Conservation (phyloP, 2,113 vertebrate genomes). For the Eulacestoma nigropectus region DNA sequence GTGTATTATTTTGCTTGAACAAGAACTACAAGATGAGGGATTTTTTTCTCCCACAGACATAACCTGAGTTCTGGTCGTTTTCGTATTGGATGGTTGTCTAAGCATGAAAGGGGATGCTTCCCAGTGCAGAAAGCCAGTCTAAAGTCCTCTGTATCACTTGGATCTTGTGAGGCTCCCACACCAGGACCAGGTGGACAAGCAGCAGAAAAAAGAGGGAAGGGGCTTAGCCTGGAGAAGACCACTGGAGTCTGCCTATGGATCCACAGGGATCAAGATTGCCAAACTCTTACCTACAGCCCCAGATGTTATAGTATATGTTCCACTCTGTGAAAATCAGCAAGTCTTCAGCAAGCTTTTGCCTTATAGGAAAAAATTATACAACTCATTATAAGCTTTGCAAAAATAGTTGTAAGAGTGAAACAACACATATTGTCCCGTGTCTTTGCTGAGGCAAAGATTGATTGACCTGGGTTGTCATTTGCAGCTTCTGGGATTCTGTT, state of each 20-base stretch:
- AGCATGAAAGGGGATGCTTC: background rate
- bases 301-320: background rate
- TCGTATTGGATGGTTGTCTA: background rate
- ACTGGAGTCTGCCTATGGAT: background rate
- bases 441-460: background rate
- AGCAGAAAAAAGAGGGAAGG: background rate
- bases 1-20: background rate
- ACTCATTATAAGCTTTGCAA: background rate
- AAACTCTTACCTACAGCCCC: background rate
- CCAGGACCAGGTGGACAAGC: background rate
- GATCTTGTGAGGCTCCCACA: background rate
- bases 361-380: background rate
- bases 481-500: background rate
- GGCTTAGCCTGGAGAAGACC: background rate
- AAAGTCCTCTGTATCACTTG: background rate
- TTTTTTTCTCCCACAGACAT: background rate
- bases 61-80: background rate
- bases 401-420: background rate
- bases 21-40: background rate
- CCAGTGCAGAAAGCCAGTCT: background rate
- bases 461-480: background rate
- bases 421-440: fast-evolving
- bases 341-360: background rate
- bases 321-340: background rate
- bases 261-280: background rate